Evolutionary conservation across 2,888 invertebrate species (phyloP).

Genomic region (Plusia festucae): DNA sequence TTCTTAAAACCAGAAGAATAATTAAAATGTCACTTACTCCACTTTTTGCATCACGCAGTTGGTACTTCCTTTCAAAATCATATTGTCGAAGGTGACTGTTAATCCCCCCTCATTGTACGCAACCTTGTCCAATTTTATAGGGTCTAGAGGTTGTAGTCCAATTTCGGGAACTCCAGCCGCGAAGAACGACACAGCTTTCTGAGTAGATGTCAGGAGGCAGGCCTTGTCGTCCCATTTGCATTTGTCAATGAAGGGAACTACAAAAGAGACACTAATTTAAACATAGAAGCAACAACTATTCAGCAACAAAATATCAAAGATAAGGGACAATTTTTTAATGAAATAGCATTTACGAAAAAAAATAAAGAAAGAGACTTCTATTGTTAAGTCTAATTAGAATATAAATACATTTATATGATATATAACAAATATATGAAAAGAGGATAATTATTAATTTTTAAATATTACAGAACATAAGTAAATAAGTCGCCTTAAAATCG

Average conservation of each 20-base stretch:
- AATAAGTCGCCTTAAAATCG: neutral
- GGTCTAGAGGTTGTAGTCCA: conserved; percentile 33
- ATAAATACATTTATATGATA: too few species aligned
- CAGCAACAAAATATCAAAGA: too few species aligned
- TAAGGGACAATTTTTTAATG: too few species aligned
- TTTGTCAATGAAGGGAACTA: conserved; percentile 48
- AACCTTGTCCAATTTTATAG: conserved; percentile 19
- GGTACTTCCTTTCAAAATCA: conserved; percentile 22
- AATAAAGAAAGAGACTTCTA: too few species aligned
- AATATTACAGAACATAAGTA: too few species aligned
- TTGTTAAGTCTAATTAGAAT: too few species aligned
- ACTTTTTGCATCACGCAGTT: conserved; percentile 27
- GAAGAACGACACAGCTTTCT: conserved; percentile 32
- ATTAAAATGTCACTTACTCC: conserved; percentile 36
- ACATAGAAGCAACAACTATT: too few species aligned
- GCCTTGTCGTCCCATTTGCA: conserved; percentile 38
- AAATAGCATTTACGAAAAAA: too few species aligned
- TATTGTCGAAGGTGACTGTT: conserved; percentile 12
- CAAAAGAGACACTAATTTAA: neutral
- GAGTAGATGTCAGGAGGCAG: conserved; percentile 32
- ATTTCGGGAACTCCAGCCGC: conserved; percentile 24
- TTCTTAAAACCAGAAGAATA: neutral
- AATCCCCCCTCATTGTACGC: conserved; percentile 21
- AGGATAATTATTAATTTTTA: too few species aligned
- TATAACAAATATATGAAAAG: too few species aligned